phyloP scores from a whole-genome alignment of 2,113 vertebrate genomes.

The Lamprotornis superbus region DNA sequence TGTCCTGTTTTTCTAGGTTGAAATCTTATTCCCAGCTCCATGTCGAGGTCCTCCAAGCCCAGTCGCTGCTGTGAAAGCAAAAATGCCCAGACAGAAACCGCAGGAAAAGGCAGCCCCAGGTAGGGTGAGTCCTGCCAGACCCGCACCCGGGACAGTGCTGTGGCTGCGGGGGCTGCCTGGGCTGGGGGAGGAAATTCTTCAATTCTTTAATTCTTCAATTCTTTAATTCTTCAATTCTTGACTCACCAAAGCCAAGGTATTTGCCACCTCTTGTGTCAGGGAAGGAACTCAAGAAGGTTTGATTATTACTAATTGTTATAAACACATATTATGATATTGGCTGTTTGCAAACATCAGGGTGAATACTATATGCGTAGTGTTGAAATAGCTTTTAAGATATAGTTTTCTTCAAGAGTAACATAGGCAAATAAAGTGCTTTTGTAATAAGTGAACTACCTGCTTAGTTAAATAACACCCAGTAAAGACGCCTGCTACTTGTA shows the following conservation, averaged over 20 bases:
- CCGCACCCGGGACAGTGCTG: rapidly evolving
- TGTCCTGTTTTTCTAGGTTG: not conserved
- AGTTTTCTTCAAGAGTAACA: too few relatives aligned
- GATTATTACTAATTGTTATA: not conserved
- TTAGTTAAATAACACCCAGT: too few relatives aligned
- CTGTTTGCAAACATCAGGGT: too few relatives aligned
- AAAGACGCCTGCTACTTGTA: too few relatives aligned
- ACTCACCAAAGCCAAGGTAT: not conserved
- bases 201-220: too few relatives aligned
- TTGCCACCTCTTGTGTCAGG: not conserved
- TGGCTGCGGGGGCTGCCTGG: rapidly evolving
- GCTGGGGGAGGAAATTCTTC: not conserved
- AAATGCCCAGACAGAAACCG: not conserved
- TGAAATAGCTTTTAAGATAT: too few relatives aligned
- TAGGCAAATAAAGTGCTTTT: too few relatives aligned
- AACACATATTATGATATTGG: too few relatives aligned
- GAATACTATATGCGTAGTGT: too few relatives aligned
- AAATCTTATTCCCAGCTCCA: not conserved
- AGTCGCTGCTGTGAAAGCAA: rapidly evolving
- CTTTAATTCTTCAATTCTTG: too few relatives aligned
- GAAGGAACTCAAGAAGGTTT: not conserved
- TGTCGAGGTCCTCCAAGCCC: not conserved
- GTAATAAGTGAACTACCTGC: too few relatives aligned
- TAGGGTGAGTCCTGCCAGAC: not conserved
- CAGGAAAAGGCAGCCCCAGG: not conserved